Conservation (phyloP, 1,140 invertebrate genomes). For the Eumeta japonica region DNA sequence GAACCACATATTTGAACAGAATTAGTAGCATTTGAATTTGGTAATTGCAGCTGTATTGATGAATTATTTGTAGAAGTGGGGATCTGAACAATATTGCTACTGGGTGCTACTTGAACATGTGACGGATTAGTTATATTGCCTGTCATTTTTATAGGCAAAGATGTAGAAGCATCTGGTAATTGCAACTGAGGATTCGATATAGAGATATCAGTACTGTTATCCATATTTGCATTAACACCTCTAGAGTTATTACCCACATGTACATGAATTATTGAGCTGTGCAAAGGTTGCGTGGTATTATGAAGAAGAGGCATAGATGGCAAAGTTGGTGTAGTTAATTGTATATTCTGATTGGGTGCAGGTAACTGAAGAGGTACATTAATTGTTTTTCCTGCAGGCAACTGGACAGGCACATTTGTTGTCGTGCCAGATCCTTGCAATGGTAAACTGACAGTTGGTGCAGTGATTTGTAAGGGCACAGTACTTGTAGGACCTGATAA, state of each 20-base stretch:
- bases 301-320: constrained; percentile 44
- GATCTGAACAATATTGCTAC: constrained; percentile 36
- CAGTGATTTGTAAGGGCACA: constrained; percentile 36
- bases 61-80: constrained; percentile 39
- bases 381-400: constrained; percentile 47
- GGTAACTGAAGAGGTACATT: constrained; percentile 51
- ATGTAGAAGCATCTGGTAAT: constrained; percentile 25
- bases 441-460: constrained; percentile 35
- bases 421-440: constrained; percentile 45
- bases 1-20: constrained; percentile 34
- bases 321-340: constrained; percentile 28
- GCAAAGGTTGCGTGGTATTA: constrained; percentile 31
- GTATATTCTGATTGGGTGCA: constrained; percentile 35
- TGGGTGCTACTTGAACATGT: constrained; percentile 37
- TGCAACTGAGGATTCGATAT: constrained; percentile 36
- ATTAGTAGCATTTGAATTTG: constrained; percentile 21
- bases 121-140: constrained; percentile 26
- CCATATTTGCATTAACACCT: constrained; percentile 27
- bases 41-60: constrained; percentile 39
- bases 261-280: constrained; percentile 47
- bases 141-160: constrained; percentile 42
- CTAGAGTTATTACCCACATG: constrained; percentile 43
- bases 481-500: constrained; percentile 33
- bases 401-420: constrained; percentile 42
- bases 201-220: constrained; percentile 33